A percentile compares a stretch with the other conserved stretches of the same genome.
These are phyloP conservation scores for Peromyscus melanophrys DNA, from an alignment of 2,797 vertebrate species.

Conservation along the genomic window DNA sequence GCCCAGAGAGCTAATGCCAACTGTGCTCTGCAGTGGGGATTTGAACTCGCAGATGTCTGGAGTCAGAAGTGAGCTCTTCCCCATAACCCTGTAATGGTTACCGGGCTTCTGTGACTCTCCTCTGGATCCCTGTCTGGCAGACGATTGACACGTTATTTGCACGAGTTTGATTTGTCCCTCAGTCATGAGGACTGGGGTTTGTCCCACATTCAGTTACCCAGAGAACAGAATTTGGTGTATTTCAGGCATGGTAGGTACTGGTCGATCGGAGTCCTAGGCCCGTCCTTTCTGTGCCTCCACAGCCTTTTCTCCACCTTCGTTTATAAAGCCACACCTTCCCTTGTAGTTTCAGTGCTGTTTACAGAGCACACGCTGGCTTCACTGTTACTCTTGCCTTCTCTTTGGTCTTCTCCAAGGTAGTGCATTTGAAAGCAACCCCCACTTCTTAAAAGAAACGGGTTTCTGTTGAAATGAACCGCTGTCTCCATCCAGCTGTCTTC, in stretches of 20 bases:
- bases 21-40: not conserved
- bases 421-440: conserved; percentile 67
- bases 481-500: conserved; percentile 81
- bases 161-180: not conserved
- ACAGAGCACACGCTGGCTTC: not conserved
- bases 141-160: not conserved
- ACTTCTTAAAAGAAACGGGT: conserved; percentile 36
- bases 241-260: not conserved
- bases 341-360: not conserved
- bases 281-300: not conserved
- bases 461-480: conserved; percentile 64
- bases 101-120: not conserved
- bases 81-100: fast-evolving
- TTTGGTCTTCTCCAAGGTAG: conserved; percentile 77
- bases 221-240: not conserved
- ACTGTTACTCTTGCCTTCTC: not conserved
- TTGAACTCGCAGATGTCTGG: not conserved
- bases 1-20: not conserved
- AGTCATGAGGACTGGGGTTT: not conserved
- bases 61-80: not conserved
- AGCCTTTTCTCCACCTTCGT: not conserved
- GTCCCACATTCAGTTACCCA: not conserved
- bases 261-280: not conserved
- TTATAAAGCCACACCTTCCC: not conserved
- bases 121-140: not conserved